A percentile compares a stretch with the other conserved stretches of the same genome.
Evolutionary conservation across 1,140 invertebrate species (phyloP).

Genomic region (Varroa destructor): DNA sequence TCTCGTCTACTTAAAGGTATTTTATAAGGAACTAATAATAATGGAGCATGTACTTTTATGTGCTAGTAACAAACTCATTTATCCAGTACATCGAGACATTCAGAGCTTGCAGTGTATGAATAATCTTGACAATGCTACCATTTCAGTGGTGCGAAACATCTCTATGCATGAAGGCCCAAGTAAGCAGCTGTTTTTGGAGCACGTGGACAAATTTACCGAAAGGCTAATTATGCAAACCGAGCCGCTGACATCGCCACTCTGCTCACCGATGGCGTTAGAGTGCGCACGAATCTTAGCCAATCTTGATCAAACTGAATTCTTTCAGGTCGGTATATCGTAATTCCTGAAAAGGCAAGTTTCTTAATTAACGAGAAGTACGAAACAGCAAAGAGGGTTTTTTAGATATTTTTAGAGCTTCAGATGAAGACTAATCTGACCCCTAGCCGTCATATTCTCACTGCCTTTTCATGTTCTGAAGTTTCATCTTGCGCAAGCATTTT

Average conservation of each 20-base stretch:
- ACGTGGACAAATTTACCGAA: constrained; percentile 17
- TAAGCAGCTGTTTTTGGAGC: constrained; percentile 15
- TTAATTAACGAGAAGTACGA: too few relatives aligned
- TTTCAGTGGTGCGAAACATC: constrained; percentile 19
- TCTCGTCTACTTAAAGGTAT: neutral
- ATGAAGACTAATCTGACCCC: neutral
- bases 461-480: neutral
- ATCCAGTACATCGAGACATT: too few relatives aligned
- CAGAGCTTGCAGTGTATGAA: too few relatives aligned
- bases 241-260: neutral
- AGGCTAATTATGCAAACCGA: neutral
- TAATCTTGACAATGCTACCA: neutral
- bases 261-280: neutral
- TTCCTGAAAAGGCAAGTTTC: too few relatives aligned
- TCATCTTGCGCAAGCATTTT: neutral
- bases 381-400: too few relatives aligned
- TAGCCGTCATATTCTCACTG: neutral
- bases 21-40: neutral
- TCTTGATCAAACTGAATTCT: constrained; percentile 11
- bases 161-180: constrained; percentile 22
- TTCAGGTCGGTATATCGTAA: neutral
- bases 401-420: too few relatives aligned
- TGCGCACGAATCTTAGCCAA: constrained; percentile 19
- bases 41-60: neutral
- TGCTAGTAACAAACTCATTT: too few relatives aligned